Base-by-base conservation (phyloP, 2,113 vertebrate species). In the Turnix velox region DNA sequence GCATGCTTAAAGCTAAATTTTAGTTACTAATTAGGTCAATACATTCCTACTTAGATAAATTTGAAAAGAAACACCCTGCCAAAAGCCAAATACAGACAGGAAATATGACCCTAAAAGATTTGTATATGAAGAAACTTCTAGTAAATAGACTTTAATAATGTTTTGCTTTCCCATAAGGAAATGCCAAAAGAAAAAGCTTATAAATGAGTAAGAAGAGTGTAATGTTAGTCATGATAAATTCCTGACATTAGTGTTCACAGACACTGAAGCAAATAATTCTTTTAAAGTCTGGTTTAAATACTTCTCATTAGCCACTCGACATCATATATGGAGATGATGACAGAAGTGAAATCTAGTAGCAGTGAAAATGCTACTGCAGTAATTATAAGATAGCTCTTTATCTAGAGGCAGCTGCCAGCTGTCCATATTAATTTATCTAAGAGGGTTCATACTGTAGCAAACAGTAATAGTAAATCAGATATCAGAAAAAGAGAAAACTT, bases 361-460 rank as follows among this genome's bases (percentile, higher is more conserved):
- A 75, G 81, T 62, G 88, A 90, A 95, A 93, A 92, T 42, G 54
- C 45, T 46, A 66, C 84, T 62, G 52, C 78, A 95, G 78, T 85
- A 87, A 96, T 96, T 87, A 58, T 59, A 85, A 87, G 84, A 94
- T 14, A 92, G 66, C 69, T 84, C 69, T 84, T 88, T 81, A 93
- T 90, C 85, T 88, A 79, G n/a, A 87, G 49, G 35, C 71, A 93
- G 77, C 84, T 94, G 81, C 89, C 67, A 93, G 87, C n/a, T 87
- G 78, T 62, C 81, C 54, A 15, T 45, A 76, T 63, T 87, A 42
- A 93, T 91, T 87, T 84, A 87, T 75, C 71, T 78, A 77, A 81
- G 61, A 84, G 55, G 66, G 58, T 82, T 81, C 62, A 46, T 35
- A 45, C 57, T 45, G 42, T 61, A 78, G 65, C 57, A 93, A 86